These are phyloP conservation scores for Tapera naevia DNA, from an alignment of 2,797 vertebrate genomes.

Conservation along the genomic window DNA sequence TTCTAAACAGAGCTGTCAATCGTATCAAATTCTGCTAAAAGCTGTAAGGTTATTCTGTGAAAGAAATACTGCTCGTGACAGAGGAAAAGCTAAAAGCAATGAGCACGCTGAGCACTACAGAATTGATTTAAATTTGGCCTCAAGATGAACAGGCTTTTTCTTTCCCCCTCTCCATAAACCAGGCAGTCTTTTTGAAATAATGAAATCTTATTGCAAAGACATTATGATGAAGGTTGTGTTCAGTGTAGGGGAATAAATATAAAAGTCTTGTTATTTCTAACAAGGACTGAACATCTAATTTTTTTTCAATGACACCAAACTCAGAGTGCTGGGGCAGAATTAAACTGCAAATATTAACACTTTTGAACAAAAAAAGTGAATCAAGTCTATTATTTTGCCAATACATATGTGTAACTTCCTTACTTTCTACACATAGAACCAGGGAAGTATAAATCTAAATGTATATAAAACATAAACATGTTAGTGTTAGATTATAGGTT, in stretches of 20 bases:
- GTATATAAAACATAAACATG: neutral
- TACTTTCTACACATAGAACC: neutral
- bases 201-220: slow-evolving; percentile 56
- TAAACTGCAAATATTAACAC: neutral
- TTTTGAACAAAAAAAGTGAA: neutral
- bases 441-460: neutral
- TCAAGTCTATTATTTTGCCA: neutral
- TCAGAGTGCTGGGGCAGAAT: neutral
- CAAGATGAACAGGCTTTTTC: neutral
- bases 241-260: slow-evolving; percentile 34
- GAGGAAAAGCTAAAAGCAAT: slow-evolving; percentile 40
- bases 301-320: neutral
- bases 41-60: neutral
- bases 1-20: slow-evolving; percentile 35
- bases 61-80: neutral
- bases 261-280: slow-evolving; percentile 38
- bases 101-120: neutral
- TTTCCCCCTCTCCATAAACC: neutral
- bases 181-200: slow-evolving; percentile 38
- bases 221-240: slow-evolving; percentile 19
- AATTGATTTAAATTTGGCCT: slow-evolving; percentile 30
- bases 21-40: slow-evolving; percentile 17
- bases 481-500: too few relatives aligned
- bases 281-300: slow-evolving; percentile 10
- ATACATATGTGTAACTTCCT: neutral